A percentile compares a stretch with the other conserved stretches of the same genome.
Conservation (phyloP, 2,797 vertebrate species). For the Clarias laeviceps region DNA sequence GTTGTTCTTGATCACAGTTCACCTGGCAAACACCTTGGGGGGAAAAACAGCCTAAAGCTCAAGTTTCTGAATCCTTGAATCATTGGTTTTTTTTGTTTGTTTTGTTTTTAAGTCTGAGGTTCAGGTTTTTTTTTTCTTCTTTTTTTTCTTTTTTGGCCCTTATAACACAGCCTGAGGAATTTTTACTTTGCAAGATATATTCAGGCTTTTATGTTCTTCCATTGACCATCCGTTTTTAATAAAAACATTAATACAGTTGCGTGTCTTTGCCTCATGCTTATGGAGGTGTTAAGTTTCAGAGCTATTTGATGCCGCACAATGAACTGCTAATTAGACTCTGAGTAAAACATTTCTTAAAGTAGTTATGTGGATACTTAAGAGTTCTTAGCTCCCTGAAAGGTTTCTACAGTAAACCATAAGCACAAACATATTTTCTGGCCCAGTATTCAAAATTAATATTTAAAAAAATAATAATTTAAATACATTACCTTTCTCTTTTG, state of each 20-base stretch:
- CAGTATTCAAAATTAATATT: neutral
- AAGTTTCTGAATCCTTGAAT: neutral
- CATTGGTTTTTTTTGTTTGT: neutral
- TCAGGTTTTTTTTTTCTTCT: neutral
- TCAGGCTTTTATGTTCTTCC: neutral
- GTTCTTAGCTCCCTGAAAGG: no score
- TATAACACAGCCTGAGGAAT: neutral
- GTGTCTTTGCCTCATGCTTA: neutral
- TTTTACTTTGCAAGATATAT: constrained; percentile 14
- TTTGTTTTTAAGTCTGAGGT: neutral
- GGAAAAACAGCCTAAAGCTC: neutral
- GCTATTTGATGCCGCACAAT: neutral
- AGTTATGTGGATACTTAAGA: neutral
- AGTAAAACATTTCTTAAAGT: neutral
- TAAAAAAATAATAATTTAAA: neutral
- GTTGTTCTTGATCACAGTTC: neutral
- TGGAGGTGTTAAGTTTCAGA: constrained; percentile 3
- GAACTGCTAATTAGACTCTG: neutral
- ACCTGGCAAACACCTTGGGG: neutral
- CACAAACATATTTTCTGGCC: neutral
- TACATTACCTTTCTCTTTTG: neutral
- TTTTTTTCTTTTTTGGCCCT: neutral
- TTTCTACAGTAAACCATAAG: neutral
- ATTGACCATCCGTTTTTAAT: constrained; percentile 31
- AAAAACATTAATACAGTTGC: constrained; percentile 39